Evolutionary conservation across 1,140 invertebrate genomes (phyloP), one percentile per base, ranked within the genome.

Genomic region (Sipha flava): DNA sequence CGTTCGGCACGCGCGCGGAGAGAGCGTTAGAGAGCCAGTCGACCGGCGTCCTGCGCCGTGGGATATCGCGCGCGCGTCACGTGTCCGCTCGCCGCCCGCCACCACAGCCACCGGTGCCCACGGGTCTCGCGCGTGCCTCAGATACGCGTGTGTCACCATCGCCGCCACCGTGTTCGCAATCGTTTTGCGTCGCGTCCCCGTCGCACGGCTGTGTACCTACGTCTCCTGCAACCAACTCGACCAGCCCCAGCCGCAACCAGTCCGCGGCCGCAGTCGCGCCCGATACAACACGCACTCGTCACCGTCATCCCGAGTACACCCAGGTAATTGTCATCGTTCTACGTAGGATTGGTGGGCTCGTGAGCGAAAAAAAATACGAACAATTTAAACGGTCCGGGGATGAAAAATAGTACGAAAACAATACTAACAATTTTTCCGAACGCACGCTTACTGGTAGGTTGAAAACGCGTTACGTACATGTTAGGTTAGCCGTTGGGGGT

Each of bases 11-110:
- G 4, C 37, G 7, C 64, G 34, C 64, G 7, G 21, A 18, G 64
- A 68, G n/a, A n/a, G n/a, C n/a, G 21, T 16, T n/a, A n/a, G 64
- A 21, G 16, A 23, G 37, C 45, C 40, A 43, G 64, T 43, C 64
- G 64, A 26, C 64, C 64, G 64, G 64, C 64, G 64, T 68, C 40
- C 64, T 68, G 40, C 64, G 64, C 64, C 64, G 64, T 68, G 37
- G 40, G 37, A 45, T 68, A 68, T 26, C 37, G 16, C 40, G 37
- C 40, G 37, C 40, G 40, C 21, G 31, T n/a, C 31, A n/a, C 37
- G 14, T 4, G 59, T 37, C 34, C 62, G 62, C 62, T n/a, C 62
- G 62, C 34, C 34, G 10, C 2, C 9, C 29, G 31, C 21, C 59
- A n/a, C 64, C 64, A 21, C 10, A 37, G 62, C 29, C 40, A 21